Percentiles rank a stretch among this genome's conserved stretches.
phyloP scores from a whole-genome alignment of 2,888 invertebrate species.

The Octodonta nipae region DNA sequence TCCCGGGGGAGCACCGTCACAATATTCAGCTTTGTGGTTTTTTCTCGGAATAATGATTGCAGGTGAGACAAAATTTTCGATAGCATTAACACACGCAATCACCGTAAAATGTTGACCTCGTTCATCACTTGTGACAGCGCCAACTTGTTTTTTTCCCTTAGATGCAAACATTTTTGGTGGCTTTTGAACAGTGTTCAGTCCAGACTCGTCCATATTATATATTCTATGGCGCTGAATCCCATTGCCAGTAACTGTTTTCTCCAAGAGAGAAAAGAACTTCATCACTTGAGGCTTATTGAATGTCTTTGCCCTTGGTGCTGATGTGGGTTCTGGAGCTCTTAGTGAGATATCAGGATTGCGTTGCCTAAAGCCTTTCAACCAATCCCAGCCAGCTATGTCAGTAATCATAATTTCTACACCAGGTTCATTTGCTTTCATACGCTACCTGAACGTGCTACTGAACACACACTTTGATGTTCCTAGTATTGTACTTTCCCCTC shows the following conservation, averaged over 20 bases:
- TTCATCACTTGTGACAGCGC: neutral
- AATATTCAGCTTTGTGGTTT: conserved; percentile 1
- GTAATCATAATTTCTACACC: neutral
- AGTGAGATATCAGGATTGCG: conserved; percentile 10
- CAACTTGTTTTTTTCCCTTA: conserved; percentile 13
- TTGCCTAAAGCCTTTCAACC: conserved; percentile 5
- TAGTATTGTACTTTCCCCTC: too few species aligned
- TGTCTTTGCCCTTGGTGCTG: conserved; percentile 8
- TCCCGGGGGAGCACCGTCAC: too few species aligned
- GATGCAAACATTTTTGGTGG: conserved; percentile 10
- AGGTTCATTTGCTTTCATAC: too few species aligned
- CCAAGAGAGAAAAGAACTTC: conserved; percentile 8
- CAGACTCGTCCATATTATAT: conserved; percentile 11
- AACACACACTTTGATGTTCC: too few species aligned
- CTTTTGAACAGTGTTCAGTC: conserved; percentile 9
- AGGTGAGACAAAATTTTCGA: conserved; percentile 1
- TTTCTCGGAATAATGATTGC: conserved; percentile 3
- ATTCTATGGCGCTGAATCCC: conserved; percentile 2
- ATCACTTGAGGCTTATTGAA: conserved; percentile 12
- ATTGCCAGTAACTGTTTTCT: conserved; percentile 3
- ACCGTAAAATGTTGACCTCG: neutral
- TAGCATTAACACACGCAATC: neutral
- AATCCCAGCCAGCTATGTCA: conserved; percentile 6
- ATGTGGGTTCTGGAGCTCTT: conserved; percentile 11
- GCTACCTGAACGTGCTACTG: too few species aligned